These are phyloP conservation scores for Thaumatotibia leucotreta DNA, from an alignment of 1,140 invertebrate genomes.

Conservation along the genomic window DNA sequence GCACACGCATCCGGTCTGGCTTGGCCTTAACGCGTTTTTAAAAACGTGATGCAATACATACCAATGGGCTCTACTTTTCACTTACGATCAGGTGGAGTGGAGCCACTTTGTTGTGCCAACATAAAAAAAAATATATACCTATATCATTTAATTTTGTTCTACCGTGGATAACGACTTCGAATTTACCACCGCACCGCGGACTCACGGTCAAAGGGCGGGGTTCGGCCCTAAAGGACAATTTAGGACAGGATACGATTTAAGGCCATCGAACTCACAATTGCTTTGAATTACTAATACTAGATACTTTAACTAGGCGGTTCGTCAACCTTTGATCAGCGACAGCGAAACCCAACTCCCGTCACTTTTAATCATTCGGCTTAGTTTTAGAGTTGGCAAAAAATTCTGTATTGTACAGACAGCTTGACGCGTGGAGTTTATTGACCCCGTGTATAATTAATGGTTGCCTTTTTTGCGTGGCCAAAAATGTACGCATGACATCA, in stretches of 20 bases:
- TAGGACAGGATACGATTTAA: conserved; percentile 19
- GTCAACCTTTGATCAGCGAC: conserved; percentile 22
- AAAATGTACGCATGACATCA: conserved; percentile 9
- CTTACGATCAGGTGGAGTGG: too few relatives aligned
- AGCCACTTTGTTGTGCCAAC: too few relatives aligned
- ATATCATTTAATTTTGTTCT: too few relatives aligned
- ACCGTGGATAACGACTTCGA: too few relatives aligned
- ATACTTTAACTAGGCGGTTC: conserved; percentile 18
- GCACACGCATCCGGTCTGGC: too few relatives aligned
- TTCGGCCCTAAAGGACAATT: background rate
- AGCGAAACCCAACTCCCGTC: conserved; percentile 23
- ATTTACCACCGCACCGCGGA: too few relatives aligned
- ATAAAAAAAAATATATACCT: too few relatives aligned
- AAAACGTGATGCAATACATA: too few relatives aligned
- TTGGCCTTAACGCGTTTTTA: too few relatives aligned
- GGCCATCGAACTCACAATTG: conserved; percentile 34
- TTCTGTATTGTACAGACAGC: conserved; percentile 31
- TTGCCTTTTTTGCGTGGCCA: background rate
- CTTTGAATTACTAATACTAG: conserved; percentile 24
- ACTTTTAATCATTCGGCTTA: conserved; percentile 41
- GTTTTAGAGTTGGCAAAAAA: conserved; percentile 42
- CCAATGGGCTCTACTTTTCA: too few relatives aligned
- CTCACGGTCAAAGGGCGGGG: background rate
- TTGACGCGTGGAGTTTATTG: conserved; percentile 37
- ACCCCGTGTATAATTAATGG: conserved; percentile 38